A percentile compares a stretch with the other conserved stretches of the same genome.
Conservation (phyloP, 2,888 invertebrate species). For the Hemaris fuciformis region DNA sequence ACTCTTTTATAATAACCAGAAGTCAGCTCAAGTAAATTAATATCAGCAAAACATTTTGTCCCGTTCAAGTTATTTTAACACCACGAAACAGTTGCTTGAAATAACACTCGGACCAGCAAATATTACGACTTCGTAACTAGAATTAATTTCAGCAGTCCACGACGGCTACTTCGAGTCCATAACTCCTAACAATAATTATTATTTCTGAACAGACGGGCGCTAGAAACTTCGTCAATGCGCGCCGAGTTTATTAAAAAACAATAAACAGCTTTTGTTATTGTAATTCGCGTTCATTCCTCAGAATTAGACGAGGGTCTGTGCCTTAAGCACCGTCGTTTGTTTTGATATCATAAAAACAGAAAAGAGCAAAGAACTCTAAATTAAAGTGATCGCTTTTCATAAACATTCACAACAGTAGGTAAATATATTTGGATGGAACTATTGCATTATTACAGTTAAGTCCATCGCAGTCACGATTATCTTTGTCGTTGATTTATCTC, state of each 20-base stretch:
- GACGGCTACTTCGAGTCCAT: slow-evolving; percentile 36
- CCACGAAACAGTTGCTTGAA: slow-evolving; percentile 14
- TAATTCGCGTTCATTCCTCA: not conserved
- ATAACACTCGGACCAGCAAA: slow-evolving; percentile 42
- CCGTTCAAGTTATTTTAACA: slow-evolving; percentile 12
- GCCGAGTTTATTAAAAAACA: not conserved
- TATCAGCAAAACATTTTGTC: slow-evolving; percentile 1
- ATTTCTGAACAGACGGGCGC: slow-evolving; percentile 33
- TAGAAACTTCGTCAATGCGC: not conserved
- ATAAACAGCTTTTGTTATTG: not conserved
- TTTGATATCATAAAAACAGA: too few relatives aligned
- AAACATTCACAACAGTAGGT: too few relatives aligned
- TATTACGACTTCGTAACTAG: slow-evolving; percentile 42
- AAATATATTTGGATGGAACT: too few relatives aligned
- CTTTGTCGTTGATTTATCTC: too few relatives aligned
- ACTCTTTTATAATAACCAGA: not conserved
- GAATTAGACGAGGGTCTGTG: not conserved
- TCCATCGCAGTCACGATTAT: too few relatives aligned
- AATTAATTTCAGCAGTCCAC: slow-evolving; percentile 52
- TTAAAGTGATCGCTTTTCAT: too few relatives aligned
- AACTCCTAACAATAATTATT: slow-evolving; percentile 43
- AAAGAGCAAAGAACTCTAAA: too few relatives aligned
- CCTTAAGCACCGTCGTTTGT: too few relatives aligned
- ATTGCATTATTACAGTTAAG: too few relatives aligned
- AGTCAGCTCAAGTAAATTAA: not conserved